Evolutionary conservation across 2,888 invertebrate species (phyloP).

Genomic region (Eristalinus sepulchralis): DNA sequence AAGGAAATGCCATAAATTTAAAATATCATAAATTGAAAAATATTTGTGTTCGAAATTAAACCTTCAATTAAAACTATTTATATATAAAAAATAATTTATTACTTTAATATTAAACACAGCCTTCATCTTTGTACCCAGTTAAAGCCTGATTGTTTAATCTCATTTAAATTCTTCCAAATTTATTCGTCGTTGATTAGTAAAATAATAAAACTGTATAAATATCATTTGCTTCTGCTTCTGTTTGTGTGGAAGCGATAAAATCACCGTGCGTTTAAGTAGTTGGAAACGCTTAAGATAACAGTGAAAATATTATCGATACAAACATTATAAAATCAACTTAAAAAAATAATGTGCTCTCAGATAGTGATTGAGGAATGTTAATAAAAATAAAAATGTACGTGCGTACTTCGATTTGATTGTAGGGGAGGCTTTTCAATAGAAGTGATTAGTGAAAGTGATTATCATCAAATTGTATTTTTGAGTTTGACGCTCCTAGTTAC

Average conservation of each 20-base stretch:
- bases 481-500: background rate
- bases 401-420: background rate
- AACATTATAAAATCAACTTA: background rate
- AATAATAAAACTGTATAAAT: background rate
- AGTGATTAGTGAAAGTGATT: background rate
- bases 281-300: background rate
- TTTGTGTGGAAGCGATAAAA: background rate
- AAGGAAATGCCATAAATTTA: too few relatives aligned
- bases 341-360: background rate
- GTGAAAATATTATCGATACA: background rate
- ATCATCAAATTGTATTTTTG: background rate
- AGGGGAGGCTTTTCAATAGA: background rate
- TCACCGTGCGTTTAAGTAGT: slow-evolving; percentile 6
- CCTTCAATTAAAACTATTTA: background rate
- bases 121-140: background rate
- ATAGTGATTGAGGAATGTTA: slow-evolving; percentile 4
- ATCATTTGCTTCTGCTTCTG: background rate
- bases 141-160: background rate
- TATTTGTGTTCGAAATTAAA: too few relatives aligned
- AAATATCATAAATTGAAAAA: too few relatives aligned
- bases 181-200: slow-evolving; percentile 15
- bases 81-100: background rate
- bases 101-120: background rate
- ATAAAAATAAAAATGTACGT: background rate
- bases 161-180: slow-evolving; percentile 2